Conservation (phyloP, 2,113 vertebrate genomes). For the Otocyon megalotis region DNA sequence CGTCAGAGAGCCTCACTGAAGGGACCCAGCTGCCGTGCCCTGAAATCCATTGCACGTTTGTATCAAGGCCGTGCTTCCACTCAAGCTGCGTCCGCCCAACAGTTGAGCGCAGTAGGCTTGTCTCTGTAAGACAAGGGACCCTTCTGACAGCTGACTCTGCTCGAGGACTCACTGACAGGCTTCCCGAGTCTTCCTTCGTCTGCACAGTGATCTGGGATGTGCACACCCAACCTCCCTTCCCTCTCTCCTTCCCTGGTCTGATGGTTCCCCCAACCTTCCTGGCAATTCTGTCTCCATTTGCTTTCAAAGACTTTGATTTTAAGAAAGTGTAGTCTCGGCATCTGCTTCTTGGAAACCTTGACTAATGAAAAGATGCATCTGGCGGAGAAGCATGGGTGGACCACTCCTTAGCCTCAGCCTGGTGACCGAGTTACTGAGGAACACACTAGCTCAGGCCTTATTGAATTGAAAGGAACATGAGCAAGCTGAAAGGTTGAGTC, state of each 20-base stretch:
- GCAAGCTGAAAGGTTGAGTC: not conserved
- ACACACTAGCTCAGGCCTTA: not conserved
- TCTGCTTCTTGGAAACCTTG: not conserved
- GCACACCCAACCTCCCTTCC: not conserved
- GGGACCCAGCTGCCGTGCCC: not conserved
- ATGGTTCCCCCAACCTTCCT: not conserved
- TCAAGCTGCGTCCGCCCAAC: not conserved
- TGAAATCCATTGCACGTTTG: not conserved
- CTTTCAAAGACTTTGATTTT: not conserved
- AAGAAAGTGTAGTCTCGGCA: not conserved
- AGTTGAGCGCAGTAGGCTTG: rapidly evolving
- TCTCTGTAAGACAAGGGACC: not conserved
- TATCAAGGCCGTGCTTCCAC: not conserved
- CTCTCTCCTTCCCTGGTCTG: not conserved
- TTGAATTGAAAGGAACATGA: not conserved
- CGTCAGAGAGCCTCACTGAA: not conserved
- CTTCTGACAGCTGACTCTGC: not conserved
- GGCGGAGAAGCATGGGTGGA: not conserved
- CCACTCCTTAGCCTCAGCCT: not conserved
- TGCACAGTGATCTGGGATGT: rapidly evolving
- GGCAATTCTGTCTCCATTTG: not conserved
- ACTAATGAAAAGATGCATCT: not conserved
- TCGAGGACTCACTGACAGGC: not conserved
- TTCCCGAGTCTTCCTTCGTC: not conserved
- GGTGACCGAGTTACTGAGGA: not conserved